phyloP scores from a whole-genome alignment of 2,888 invertebrate species.

The Cerceris ruficornis region DNA sequence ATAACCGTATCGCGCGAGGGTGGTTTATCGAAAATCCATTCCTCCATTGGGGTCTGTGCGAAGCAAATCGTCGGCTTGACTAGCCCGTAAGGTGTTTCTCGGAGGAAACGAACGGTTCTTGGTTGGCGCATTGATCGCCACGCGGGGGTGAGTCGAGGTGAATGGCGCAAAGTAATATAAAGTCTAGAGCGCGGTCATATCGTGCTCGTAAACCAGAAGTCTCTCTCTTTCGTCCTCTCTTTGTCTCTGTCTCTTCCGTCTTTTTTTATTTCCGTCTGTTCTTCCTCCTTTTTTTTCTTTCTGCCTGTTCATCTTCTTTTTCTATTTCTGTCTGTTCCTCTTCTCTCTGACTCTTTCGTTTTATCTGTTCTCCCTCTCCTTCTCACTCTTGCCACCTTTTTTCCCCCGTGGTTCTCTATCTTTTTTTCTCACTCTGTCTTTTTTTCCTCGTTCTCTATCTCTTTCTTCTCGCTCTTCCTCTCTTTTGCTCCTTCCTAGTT shows the following conservation, averaged over 20 bases:
- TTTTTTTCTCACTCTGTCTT: conserved; percentile 13
- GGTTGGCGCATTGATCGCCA: conserved; percentile 52
- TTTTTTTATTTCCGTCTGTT: conserved; percentile 21
- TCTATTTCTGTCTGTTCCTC: conserved; percentile 39
- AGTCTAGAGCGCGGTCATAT: conserved; percentile 75
- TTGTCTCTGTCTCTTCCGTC: conserved; percentile 34
- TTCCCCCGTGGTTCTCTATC: too few species aligned
- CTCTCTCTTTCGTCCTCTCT: conserved; percentile 56
- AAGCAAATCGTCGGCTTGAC: conserved; percentile 43
- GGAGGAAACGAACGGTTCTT: conserved; percentile 30
- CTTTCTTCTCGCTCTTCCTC: conserved; percentile 56
- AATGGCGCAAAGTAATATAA: conserved; percentile 75
- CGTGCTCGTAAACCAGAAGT: conserved; percentile 75
- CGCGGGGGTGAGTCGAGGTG: conserved; percentile 12
- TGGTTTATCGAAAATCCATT: conserved; percentile 1
- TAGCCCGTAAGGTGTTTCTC: conserved; percentile 22
- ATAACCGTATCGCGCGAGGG: neutral
- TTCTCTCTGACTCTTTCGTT: conserved; percentile 23
- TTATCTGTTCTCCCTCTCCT: conserved; percentile 56
- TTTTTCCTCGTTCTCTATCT: too few species aligned
- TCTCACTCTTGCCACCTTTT: too few species aligned
- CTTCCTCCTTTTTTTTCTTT: conserved; percentile 43
- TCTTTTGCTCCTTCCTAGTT: neutral
- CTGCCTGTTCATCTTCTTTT: too few species aligned
- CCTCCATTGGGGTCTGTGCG: neutral